Base-by-base conservation (phyloP, 2,888 invertebrate species). In the Pristionchus japonicus region DNA sequence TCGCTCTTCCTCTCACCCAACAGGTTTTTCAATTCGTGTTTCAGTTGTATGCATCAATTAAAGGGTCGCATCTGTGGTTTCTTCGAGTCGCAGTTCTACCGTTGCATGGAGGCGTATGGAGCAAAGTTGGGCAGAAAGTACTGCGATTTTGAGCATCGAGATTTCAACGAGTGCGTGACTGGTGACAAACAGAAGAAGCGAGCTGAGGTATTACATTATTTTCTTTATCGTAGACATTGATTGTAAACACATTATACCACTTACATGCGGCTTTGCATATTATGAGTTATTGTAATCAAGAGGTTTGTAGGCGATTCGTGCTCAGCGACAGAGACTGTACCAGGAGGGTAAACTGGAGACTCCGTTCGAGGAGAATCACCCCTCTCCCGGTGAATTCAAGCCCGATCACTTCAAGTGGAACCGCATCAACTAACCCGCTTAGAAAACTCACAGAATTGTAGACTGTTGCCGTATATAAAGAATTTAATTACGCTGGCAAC, bases 21-120 rank as follows among this genome's bases (percentile, higher is more conserved):
- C 93, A 93, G 88, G 91, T 91, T 90, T 27, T 34, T n/a, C n/a
- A n/a, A n/a, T n/a, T 37, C 27, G 11, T 43, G 9, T 47, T 74
- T 57, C 31, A n/a, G n/a, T 47, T 31, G 61, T 6, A 7, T 13
- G 3, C 27, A 34, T 27, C 11, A 40, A n/a, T 34, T 20, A 43
- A 86, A 91, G 92, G 90, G 87, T 34, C 85, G 89, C 23, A 84
- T 88, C 37, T 94, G 94, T 70, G 94, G 93, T 37, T 93, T 93
- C 88, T 94, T 94, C 89, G 94, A 94, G 85, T 90, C 91, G 6
- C 93, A 94, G 70, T 94, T 91, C 88, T 93, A 90, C 86, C 88
- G 91, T 15, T 94, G 94, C 90, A 92, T 94, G 93, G 94, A 93
- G 77, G 94, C 94, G 23, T 94, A 92, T 82, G 94, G 94, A 70